Evolutionary conservation across 2,113 vertebrate species (phyloP).

Genomic region (Romanogobio albipinnatus): DNA sequence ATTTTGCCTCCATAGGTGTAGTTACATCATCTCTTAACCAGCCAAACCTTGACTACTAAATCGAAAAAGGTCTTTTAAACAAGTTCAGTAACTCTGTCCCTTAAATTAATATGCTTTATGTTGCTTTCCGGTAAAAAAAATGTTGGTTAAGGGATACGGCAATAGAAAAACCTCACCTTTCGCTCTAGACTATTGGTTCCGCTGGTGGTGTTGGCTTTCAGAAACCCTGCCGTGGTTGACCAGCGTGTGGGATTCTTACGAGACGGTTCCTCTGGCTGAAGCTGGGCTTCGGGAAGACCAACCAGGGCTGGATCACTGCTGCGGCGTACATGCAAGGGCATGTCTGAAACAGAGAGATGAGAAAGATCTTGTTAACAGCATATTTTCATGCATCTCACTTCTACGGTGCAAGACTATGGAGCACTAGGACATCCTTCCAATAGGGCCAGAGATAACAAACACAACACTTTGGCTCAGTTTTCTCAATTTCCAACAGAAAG

Average conservation of each 20-base stretch:
- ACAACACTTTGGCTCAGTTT: constrained; percentile 13
- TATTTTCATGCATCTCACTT: constrained; percentile 41
- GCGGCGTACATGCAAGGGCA: constrained; percentile 94
- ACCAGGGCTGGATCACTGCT: constrained; percentile 93
- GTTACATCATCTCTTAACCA: too few relatives aligned
- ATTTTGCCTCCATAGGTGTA: too few relatives aligned
- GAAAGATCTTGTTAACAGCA: constrained; percentile 21
- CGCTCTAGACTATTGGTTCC: constrained; percentile 79
- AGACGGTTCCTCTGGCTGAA: constrained; percentile 86
- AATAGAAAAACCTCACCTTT: constrained; percentile 78
- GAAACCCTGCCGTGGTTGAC: constrained; percentile 89
- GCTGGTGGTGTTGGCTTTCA: constrained; percentile 78
- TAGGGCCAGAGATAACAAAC: constrained; percentile 19
- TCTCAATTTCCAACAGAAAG: constrained; percentile 34
- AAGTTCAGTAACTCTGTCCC: too few relatives aligned
- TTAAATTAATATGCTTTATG: too few relatives aligned
- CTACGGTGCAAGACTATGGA: constrained; percentile 19
- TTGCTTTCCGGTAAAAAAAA: not conserved
- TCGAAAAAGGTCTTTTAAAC: too few relatives aligned
- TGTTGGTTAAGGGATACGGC: not conserved
- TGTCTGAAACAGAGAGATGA: constrained; percentile 76
- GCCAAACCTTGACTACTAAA: too few relatives aligned
- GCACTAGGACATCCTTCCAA: constrained; percentile 31
- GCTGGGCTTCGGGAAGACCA: constrained; percentile 81
- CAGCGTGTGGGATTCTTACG: constrained; percentile 90